These are phyloP conservation scores for Galaxias olidus DNA, from an alignment of 2,797 vertebrate genomes.

Conservation along the genomic window DNA sequence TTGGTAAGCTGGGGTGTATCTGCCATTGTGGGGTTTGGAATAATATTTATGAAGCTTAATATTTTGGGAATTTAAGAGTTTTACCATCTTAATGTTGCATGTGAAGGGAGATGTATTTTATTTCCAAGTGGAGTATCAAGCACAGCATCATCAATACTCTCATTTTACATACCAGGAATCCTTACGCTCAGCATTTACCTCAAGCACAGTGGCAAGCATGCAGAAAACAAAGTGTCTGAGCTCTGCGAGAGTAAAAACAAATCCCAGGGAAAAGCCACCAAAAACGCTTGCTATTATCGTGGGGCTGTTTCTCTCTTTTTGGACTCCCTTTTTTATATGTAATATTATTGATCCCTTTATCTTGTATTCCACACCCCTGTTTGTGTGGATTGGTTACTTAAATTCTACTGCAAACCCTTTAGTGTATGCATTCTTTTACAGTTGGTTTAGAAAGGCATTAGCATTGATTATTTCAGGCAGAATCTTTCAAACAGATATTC, in stretches of 20 bases:
- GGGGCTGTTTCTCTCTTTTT: too few relatives aligned
- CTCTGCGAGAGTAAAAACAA: constrained; percentile 45
- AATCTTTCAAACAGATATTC: too few relatives aligned
- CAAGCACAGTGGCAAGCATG: constrained; percentile 77
- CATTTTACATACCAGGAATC: too few relatives aligned
- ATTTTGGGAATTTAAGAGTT: constrained; percentile 62
- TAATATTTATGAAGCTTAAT: constrained; percentile 76
- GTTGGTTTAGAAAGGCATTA: too few relatives aligned
- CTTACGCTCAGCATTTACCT: constrained; percentile 81
- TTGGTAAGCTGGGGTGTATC: too few relatives aligned
- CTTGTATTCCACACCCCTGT: constrained; percentile 31
- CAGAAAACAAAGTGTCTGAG: constrained; percentile 46
- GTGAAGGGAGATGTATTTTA: constrained; percentile 70
- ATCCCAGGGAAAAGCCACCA: constrained; percentile 77
- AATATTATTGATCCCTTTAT: too few relatives aligned
- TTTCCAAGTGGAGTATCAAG: constrained; percentile 76
- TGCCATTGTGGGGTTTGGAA: too few relatives aligned
- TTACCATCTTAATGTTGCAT: constrained; percentile 61
- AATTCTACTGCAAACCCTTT: constrained; percentile 46
- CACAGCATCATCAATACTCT: constrained; percentile 47
- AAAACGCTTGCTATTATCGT: constrained; percentile 81
- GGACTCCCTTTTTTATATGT: too few relatives aligned
- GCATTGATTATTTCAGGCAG: too few relatives aligned
- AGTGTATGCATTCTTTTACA: constrained; percentile 44
- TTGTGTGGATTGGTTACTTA: constrained; percentile 41